Evolutionary conservation across 1,140 invertebrate species (phyloP).

Genomic region (Belonocnema kinseyi): DNA sequence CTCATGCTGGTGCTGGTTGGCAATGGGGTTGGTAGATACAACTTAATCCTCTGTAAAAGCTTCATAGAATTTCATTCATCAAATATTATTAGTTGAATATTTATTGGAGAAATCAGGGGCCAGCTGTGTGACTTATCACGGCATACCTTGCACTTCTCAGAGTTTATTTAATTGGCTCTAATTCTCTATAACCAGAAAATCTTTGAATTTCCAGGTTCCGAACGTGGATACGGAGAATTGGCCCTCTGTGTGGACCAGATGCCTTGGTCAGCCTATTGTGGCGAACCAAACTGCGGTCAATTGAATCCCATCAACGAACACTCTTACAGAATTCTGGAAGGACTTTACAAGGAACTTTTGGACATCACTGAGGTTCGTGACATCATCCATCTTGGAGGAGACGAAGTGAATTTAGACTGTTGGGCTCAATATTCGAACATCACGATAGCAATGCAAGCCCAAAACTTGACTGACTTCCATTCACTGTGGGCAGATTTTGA

Average conservation of each 20-base stretch:
- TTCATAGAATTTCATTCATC: not conserved
- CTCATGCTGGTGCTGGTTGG: constrained; percentile 90
- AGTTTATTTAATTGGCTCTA: not conserved
- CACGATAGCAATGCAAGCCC: constrained; percentile 75
- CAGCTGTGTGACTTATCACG: no score
- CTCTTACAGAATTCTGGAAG: constrained; percentile 82
- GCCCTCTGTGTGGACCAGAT: constrained; percentile 84
- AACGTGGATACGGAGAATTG: constrained; percentile 81
- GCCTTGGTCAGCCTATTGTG: constrained; percentile 85
- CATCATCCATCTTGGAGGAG: constrained; percentile 89
- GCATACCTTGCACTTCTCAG: not conserved
- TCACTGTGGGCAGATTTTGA: constrained; percentile 88
- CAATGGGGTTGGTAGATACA: constrained; percentile 80
- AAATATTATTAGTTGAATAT: constrained; percentile 22
- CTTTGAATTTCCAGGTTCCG: constrained; percentile 62
- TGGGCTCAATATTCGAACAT: constrained; percentile 80
- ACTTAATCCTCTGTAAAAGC: constrained; percentile 5
- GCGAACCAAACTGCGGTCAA: constrained; percentile 91
- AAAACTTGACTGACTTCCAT: constrained; percentile 84
- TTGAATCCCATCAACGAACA: constrained; percentile 87
- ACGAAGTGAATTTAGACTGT: constrained; percentile 87
- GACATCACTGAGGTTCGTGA: constrained; percentile 76
- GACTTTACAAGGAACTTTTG: constrained; percentile 78
- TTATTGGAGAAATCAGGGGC: not conserved
- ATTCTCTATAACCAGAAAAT: not conserved